A percentile compares a stretch with the other conserved stretches of the same genome.
Evolutionary conservation across 2,113 vertebrate species (phyloP).

Genomic region (Macroglossus sobrinus): DNA sequence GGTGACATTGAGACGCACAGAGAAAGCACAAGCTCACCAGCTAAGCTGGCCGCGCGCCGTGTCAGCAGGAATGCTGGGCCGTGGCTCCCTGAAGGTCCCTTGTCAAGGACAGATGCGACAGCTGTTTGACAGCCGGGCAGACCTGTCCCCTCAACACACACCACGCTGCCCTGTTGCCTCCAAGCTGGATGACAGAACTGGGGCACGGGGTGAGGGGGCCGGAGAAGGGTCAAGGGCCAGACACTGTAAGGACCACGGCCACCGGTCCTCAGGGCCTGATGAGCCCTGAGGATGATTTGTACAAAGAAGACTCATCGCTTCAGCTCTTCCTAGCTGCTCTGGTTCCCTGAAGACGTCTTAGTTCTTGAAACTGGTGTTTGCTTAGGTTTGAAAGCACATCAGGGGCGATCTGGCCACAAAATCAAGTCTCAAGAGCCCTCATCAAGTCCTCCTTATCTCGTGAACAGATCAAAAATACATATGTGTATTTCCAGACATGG

Average conservation of each 20-base stretch:
- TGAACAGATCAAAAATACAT: not conserved
- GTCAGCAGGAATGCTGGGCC: not conserved
- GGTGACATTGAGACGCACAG: not conserved
- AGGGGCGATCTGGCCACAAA: not conserved
- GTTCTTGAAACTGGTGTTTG: not conserved
- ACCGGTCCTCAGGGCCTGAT: not conserved
- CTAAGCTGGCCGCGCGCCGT: fast-evolving
- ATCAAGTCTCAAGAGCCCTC: not conserved
- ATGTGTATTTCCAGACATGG: not conserved
- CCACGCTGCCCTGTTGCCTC: not conserved
- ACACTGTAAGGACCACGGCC: not conserved
- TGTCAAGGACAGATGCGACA: not conserved
- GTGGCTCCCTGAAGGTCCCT: not conserved
- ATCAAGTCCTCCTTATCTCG: not conserved
- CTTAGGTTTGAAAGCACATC: not conserved
- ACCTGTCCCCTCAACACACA: not conserved
- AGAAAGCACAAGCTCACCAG: not conserved
- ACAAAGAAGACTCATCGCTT: no score
- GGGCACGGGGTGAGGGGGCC: not conserved
- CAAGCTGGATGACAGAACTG: not conserved
- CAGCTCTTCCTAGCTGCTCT: not conserved
- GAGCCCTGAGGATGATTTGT: not conserved
- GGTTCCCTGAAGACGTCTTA: not conserved
- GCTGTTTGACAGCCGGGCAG: not conserved
- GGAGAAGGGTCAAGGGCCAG: not conserved